A percentile compares a stretch with the other conserved stretches of the same genome.
Conservation (phyloP, 2,797 vertebrate genomes). For the Protonibea diacanthus region DNA sequence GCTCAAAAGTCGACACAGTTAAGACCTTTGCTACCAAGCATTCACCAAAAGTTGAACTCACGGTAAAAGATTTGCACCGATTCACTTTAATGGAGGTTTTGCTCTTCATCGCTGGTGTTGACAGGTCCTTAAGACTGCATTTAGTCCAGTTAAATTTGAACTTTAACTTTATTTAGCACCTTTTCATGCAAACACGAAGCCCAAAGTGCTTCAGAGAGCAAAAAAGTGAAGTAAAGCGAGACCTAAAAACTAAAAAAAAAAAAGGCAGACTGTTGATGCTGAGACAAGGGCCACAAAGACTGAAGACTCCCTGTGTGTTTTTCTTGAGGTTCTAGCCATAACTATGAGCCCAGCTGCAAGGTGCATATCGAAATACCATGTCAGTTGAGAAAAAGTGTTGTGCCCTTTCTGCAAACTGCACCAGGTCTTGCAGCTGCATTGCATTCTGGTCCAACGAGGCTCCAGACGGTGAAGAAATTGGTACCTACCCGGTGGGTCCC, state of each 20-base stretch:
- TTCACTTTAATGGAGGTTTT: not conserved
- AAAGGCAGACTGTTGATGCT: too few relatives aligned
- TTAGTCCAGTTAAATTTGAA: not conserved
- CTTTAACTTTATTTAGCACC: too few relatives aligned
- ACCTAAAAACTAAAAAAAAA: too few relatives aligned
- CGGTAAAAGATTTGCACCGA: not conserved
- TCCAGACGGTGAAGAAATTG: constrained; percentile 7
- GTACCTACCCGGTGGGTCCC: not conserved
- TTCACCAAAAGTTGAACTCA: not conserved
- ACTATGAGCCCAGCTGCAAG: too few relatives aligned
- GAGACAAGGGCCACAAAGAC: too few relatives aligned
- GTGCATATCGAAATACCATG: too few relatives aligned
- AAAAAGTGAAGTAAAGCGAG: too few relatives aligned
- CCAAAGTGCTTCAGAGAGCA: too few relatives aligned
- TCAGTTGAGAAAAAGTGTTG: not conserved
- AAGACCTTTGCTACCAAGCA: not conserved
- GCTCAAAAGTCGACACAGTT: not conserved
- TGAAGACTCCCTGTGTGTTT: too few relatives aligned
- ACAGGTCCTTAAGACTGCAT: not conserved
- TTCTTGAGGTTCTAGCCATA: too few relatives aligned
- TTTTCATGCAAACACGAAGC: too few relatives aligned
- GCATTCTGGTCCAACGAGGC: constrained; percentile 38
- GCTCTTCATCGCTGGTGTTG: not conserved
- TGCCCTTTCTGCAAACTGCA: constrained; percentile 26
- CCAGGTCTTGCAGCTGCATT: constrained; percentile 37